Conservation (phyloP, 2,888 invertebrate genomes). For the Salticus scenicus region DNA sequence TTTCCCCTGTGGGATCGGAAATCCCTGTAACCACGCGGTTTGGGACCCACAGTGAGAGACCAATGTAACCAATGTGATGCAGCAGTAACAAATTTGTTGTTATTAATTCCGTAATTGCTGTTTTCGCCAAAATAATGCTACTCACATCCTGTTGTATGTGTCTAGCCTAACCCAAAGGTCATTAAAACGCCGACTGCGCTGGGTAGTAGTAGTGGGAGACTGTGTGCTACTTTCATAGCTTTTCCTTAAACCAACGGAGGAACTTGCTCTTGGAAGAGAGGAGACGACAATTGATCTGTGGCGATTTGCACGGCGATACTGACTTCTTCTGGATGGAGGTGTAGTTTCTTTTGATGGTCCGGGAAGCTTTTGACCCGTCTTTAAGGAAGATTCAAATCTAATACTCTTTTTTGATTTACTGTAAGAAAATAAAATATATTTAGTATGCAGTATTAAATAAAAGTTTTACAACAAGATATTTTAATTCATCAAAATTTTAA, state of each 20-base stretch:
- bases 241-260: not conserved
- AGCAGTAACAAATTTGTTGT: too few species aligned
- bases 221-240: conserved; percentile 35
- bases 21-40: too few species aligned
- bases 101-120: too few species aligned
- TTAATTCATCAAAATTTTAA: too few species aligned
- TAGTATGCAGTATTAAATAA: too few species aligned
- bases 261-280: not conserved
- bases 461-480: too few species aligned
- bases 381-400: not conserved
- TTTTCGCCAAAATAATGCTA: not conserved
- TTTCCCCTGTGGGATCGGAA: too few species aligned
- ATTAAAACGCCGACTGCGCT: conserved; percentile 42
- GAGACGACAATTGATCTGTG: not conserved
- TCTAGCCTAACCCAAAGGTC: conserved; percentile 66
- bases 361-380: not conserved
- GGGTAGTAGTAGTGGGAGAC: conserved; percentile 26
- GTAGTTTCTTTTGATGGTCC: not conserved
- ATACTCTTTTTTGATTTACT: conserved; percentile 26
- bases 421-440: not conserved
- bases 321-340: not conserved
- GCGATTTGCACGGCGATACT: conserved; percentile 31
- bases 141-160: conserved; percentile 23
- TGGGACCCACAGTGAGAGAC: too few species aligned
- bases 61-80: too few species aligned